phyloP scores from a whole-genome alignment of 2,888 invertebrate species.

The Stenodera caucasica region DNA sequence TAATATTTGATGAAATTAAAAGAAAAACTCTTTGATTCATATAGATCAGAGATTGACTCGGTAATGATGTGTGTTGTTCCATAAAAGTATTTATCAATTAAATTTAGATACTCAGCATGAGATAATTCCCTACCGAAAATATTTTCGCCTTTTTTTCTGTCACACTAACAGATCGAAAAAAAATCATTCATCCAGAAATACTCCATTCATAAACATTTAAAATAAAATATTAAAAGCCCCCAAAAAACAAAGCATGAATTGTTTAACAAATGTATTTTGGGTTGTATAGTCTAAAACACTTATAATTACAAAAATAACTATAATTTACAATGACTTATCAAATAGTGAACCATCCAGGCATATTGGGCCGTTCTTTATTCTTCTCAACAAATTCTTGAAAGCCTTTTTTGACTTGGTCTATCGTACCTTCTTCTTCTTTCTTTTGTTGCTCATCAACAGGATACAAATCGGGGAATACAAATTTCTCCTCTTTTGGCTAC shows the following conservation, averaged over 20 bases:
- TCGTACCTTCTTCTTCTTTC: conserved; percentile 61
- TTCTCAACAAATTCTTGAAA: conserved; percentile 64
- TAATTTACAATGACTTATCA: conserved; percentile 52
- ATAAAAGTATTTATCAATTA: background rate
- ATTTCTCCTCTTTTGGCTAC: conserved; percentile 71
- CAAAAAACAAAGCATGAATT: background rate
- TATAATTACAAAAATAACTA: too few species aligned
- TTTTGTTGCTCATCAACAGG: conserved; percentile 53
- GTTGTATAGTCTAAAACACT: background rate
- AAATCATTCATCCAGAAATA: too few species aligned
- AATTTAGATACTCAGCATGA: background rate
- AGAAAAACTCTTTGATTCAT: too few species aligned
- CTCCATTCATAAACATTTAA: too few species aligned
- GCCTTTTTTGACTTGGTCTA: conserved; percentile 65
- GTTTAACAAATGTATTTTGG: background rate
- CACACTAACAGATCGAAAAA: too few species aligned
- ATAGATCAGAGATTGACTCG: too few species aligned
- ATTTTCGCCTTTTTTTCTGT: background rate
- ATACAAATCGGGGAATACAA: conserved; percentile 78
- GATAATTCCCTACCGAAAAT: background rate
- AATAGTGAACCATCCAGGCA: conserved; percentile 79
- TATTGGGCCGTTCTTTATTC: conserved; percentile 69
- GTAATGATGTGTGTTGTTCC: too few species aligned
- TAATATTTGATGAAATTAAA: background rate
- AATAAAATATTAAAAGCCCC: too few species aligned